These are phyloP conservation scores for Ectemnius lituratus DNA, from an alignment of 2,888 invertebrate species.

Conservation along the genomic window DNA sequence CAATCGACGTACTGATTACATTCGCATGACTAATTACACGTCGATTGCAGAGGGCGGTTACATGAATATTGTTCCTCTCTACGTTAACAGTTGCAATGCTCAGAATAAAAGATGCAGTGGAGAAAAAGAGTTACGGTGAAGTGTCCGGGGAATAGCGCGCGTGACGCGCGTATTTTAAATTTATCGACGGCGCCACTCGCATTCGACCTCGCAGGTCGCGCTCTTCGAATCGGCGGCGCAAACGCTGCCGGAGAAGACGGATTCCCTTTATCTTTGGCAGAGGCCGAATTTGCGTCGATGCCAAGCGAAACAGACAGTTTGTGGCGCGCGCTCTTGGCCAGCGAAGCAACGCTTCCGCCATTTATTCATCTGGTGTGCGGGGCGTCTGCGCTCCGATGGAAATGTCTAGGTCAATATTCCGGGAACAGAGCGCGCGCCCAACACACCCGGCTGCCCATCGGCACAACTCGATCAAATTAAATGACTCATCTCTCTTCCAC, in stretches of 20 bases:
- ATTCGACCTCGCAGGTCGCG: conserved; percentile 15
- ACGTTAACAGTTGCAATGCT: no score
- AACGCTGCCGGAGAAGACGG: conserved; percentile 23
- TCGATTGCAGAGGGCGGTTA: no score
- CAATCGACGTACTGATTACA: no score
- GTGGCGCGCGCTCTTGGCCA: conserved; percentile 20
- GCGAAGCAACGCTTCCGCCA: conserved; percentile 34
- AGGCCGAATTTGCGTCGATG: conserved; percentile 44
- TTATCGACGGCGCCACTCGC: conserved; percentile 38
- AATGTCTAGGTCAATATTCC: conserved; percentile 51
- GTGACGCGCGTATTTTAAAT: conserved; percentile 28
- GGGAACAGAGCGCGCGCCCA: background rate
- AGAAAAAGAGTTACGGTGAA: background rate
- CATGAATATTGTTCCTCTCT: no score
- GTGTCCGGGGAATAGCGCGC: background rate
- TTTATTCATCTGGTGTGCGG: conserved; percentile 27
- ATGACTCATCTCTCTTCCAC: no score
- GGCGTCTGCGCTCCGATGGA: conserved; percentile 27
- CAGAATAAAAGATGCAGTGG: background rate
- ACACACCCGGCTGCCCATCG: no score
- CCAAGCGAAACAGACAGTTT: conserved; percentile 59
- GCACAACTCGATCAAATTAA: no score
- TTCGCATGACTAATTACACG: no score
- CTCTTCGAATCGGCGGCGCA: conserved; percentile 21
- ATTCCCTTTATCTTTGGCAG: conserved; percentile 44